Evolutionary conservation across 1,140 invertebrate genomes (phyloP), one percentile per base, ranked within the genome.

Genomic region (Euschistus heros): DNA sequence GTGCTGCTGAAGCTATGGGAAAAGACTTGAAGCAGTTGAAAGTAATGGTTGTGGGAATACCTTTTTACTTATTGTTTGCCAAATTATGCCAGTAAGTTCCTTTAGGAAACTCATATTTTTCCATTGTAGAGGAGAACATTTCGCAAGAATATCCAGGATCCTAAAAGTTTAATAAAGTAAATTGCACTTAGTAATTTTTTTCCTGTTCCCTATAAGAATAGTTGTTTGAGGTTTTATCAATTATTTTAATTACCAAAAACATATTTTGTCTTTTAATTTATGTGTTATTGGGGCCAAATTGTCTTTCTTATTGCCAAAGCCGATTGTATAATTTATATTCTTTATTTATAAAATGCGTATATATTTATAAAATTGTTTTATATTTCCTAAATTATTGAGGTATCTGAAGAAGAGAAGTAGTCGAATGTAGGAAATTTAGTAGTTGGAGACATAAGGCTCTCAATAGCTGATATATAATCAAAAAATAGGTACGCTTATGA

Each of bases 111-210:
- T 82, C 78, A 74, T 84, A 91, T 54, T 84, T 80, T 24, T 77
- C 70, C 17, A 92, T 71, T 5, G 84, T 81, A 30, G 82, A 78
- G 2, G 82, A 76, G 68, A 84, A 83, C 68, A 95, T 82, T 72
- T 90, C 81, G 0, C 87, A 87, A 66, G 86, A 89, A 76, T 91
- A 94, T 1, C 91, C 91, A 17, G 87, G 80, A 2, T 71, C 68
- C 82, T 89, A 73, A 47, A 78, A 75, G 68, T 52, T 67, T 63
- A 55, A 54, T 63, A 20, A 65, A 70, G 8, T 54, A 37, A 15
- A 46, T 47, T 50, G 22, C 5, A 22, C 24, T 46, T 61, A 27
- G 10, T 8, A 52, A 54, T 24, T 24, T 15, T n/a, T 24, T 24
- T 15, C 4, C n/a, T n/a, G 14, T 57, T n/a, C 18, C 10, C 7